These are phyloP conservation scores for Creontiades dilutus DNA, from an alignment of 2,888 invertebrate species.

Conservation along the genomic window DNA sequence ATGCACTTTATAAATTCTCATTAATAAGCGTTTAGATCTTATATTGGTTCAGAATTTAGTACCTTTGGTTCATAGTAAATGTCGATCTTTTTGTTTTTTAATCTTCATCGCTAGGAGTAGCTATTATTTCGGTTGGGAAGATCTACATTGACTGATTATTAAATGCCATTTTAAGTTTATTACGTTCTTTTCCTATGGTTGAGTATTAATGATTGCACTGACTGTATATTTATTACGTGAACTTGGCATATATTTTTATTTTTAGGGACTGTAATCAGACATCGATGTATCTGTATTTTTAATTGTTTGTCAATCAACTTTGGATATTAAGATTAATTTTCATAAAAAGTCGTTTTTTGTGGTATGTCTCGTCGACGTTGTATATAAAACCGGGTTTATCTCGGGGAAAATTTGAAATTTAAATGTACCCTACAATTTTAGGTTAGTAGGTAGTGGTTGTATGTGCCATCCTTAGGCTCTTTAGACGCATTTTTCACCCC, in stretches of 20 bases:
- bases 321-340: neutral
- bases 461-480: conserved; percentile 6
- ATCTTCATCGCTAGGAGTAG: conserved; percentile 13
- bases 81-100: neutral
- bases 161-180: neutral
- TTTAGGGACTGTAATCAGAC: conserved; percentile 2
- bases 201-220: neutral
- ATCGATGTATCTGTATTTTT: conserved; percentile 15
- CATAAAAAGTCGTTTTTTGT: conserved; percentile 19
- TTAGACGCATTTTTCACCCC: neutral
- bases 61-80: neutral
- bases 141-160: conserved; percentile 21
- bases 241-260: neutral
- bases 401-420: neutral
- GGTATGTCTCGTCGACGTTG: conserved; percentile 28
- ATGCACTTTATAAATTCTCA: conserved; percentile 21
- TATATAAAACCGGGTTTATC: neutral
- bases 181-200: neutral
- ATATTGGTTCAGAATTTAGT: neutral
- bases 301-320: neutral
- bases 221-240: neutral
- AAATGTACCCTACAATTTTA: neutral
- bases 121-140: neutral
- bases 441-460: neutral
- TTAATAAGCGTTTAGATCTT: conserved; percentile 12